Conservation (phyloP, 2,888 invertebrate species). For the Eilema caniola region DNA sequence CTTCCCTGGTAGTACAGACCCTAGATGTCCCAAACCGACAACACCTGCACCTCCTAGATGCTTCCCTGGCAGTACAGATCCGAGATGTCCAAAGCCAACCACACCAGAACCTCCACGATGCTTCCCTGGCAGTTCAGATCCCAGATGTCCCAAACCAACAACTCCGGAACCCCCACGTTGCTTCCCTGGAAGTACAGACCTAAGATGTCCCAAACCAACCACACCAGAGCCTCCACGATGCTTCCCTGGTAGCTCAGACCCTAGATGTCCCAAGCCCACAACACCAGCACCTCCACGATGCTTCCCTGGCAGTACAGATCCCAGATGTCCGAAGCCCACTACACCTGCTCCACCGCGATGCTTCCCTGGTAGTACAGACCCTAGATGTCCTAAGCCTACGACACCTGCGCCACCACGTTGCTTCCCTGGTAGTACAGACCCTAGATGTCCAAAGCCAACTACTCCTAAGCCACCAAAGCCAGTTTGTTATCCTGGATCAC, state of each 20-base stretch:
- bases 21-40: conserved; percentile 55
- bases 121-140: conserved; percentile 13
- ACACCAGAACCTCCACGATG: conserved; percentile 40
- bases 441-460: conserved; percentile 56
- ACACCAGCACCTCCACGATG: conserved; percentile 52
- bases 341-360: conserved; percentile 34
- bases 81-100: conserved; percentile 53
- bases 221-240: conserved; percentile 27
- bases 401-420: conserved; percentile 49
- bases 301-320: conserved; percentile 41
- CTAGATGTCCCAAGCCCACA: conserved; percentile 49
- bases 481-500: no score
- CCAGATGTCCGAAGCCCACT: conserved; percentile 51
- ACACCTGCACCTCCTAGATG: conserved; percentile 35
- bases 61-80: conserved; percentile 35
- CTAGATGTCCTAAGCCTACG: background rate
- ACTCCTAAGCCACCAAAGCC: conserved; percentile 13
- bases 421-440: conserved; percentile 60
- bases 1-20: conserved; percentile 58
- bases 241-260: conserved; percentile 21
- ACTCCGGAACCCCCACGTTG: conserved; percentile 15
- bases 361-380: background rate
- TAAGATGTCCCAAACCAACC: conserved; percentile 18
- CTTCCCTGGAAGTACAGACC: conserved; percentile 15
- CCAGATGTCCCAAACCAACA: conserved; percentile 13